Conservation (phyloP, 2,797 vertebrate species). For the Numenius phaeopus region DNA sequence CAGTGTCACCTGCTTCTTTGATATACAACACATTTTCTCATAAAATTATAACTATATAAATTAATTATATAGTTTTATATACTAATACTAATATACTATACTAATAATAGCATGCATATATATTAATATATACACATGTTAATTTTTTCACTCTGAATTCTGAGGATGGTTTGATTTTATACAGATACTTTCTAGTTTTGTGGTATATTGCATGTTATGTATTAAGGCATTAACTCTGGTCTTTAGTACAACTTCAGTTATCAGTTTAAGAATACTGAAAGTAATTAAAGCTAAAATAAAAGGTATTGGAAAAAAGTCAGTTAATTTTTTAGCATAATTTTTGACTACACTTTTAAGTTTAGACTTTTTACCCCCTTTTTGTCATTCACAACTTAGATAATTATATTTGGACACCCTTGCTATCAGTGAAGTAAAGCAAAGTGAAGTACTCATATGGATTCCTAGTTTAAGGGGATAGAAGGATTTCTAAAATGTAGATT, state of each 20-base stretch:
- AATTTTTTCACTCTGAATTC: not conserved
- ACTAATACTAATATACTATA: not conserved
- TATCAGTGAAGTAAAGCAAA: not conserved
- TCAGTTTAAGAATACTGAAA: not conserved
- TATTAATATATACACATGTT: not conserved
- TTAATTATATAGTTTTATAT: not conserved
- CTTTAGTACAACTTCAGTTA: not conserved
- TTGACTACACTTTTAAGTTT: not conserved
- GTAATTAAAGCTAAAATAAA: not conserved
- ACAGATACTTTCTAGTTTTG: not conserved
- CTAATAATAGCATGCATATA: not conserved
- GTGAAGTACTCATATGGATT: no score
- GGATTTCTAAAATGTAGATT: not conserved
- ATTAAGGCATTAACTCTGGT: not conserved
- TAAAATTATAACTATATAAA: not conserved
- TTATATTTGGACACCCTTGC: not conserved
- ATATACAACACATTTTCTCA: not conserved
- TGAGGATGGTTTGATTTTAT: not conserved
- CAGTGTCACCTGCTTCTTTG: not conserved
- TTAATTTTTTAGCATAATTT: not conserved
- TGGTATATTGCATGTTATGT: not conserved
- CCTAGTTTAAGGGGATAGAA: no score
- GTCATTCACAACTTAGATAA: not conserved
- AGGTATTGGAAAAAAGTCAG: accelerated
- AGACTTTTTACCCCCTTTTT: not conserved